These are phyloP conservation scores for Rhinophrynus dorsalis DNA, from an alignment of 2,797 vertebrate species.

Conservation along the genomic window DNA sequence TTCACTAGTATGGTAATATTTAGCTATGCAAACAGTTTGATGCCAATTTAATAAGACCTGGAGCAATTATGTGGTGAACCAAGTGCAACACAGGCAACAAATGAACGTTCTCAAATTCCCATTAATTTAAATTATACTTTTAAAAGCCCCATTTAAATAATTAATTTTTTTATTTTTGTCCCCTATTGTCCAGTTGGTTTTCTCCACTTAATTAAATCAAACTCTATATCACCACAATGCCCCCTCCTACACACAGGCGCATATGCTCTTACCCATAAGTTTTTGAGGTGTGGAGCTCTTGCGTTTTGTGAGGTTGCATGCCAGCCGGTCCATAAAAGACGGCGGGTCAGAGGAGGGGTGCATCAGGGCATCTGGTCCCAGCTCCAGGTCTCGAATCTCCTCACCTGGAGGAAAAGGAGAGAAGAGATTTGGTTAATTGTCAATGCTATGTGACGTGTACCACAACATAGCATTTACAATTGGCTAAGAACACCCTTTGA, in stretches of 20 bases:
- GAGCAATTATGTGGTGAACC: too few relatives aligned
- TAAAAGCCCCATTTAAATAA: too few relatives aligned
- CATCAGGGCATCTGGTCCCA: conserved; percentile 77
- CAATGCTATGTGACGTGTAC: conserved; percentile 9
- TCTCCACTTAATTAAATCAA: too few relatives aligned
- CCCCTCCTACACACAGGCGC: background rate
- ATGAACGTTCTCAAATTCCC: too few relatives aligned
- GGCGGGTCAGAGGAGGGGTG: conserved; percentile 83
- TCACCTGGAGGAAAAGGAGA: conserved; percentile 69
- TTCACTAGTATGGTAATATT: too few relatives aligned
- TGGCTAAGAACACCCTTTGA: background rate
- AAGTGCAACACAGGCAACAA: too few relatives aligned
- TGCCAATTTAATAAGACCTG: too few relatives aligned
- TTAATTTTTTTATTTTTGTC: too few relatives aligned
- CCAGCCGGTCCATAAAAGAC: conserved; percentile 83
- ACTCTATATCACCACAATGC: conserved; percentile 6
- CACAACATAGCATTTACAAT: background rate
- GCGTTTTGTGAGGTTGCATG: conserved; percentile 90
- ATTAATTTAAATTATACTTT: too few relatives aligned
- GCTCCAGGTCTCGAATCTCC: conserved; percentile 83
- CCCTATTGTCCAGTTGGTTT: too few relatives aligned
- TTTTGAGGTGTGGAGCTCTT: conserved; percentile 95
- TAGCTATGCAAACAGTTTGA: too few relatives aligned
- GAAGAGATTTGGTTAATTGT: conserved; percentile 37
- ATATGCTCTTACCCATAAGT: conserved; percentile 83